Evolutionary conservation across 1,140 invertebrate genomes (phyloP), one percentile per base, ranked within the genome.

Genomic region (Danaus plexippus): DNA sequence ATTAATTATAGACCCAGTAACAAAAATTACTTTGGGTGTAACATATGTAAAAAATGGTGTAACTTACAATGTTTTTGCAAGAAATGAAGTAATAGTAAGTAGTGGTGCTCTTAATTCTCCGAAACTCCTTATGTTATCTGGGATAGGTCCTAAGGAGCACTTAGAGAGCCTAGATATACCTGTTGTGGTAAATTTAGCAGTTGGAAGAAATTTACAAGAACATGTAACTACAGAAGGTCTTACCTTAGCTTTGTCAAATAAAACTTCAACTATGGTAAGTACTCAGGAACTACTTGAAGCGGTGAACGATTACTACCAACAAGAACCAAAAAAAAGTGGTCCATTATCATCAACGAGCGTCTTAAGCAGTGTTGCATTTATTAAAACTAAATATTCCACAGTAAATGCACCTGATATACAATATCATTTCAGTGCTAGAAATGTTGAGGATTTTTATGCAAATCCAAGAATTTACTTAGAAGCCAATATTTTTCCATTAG

Each of bases 181-280:
- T 47, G 45, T 52, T 22, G 7, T 57, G 40, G 54, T 43, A 60
- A 87, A 92, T 72, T 73, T 91, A 2, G 88, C 77, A 58, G 92
- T 90, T 52, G 94, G 94, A 0, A 79, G 92, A 41, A 95, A 95
- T 80, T 82, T 96, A 1, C 93, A 94, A 73, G 93, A 95, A 74
- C 94, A 96, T 71, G 72, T 73, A 1, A 90, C 89, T 0, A 88
- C 87, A 10, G 85, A 88, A 57, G 88, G 88, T 1, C 52, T 90
- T 0, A 67, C 90, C 1, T 80, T 89, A 58, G 61, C 62, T 15
- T 44, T 90, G 12, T 75, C 75, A 0, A 90, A 91, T 55, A 73
- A 85, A 18, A 75, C 78, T 47, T 75, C 85, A 0, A 81, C 85
- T 54, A 66, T 62, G 12, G 75, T 80, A 5, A 61, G 64, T 48